Percentiles rank a stretch among this genome's conserved stretches.
phyloP scores from a whole-genome alignment of 2,888 invertebrate species.

The Eilema depressum region DNA sequence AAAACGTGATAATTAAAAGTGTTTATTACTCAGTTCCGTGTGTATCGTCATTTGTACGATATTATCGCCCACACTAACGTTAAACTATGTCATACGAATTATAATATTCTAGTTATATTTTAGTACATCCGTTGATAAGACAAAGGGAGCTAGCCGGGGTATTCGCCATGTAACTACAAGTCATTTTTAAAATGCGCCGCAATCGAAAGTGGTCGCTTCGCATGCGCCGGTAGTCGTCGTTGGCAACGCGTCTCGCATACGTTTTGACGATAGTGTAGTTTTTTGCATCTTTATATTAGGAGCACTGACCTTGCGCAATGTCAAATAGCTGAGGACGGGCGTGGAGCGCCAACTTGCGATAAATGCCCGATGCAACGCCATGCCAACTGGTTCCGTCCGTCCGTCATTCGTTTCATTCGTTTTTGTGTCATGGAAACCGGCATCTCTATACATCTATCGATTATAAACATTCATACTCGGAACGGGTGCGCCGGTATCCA shows the following conservation, averaged over 20 bases:
- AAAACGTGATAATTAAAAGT: conserved; percentile 38
- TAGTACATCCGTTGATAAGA: conserved; percentile 57
- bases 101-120: conserved; percentile 55
- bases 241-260: conserved; percentile 68
- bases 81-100: conserved; percentile 37
- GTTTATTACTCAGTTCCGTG: conserved; percentile 42
- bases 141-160: conserved; percentile 63
- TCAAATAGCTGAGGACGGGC: conserved; percentile 81
- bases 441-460: conserved; percentile 53
- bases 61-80: conserved; percentile 38
- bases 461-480: conserved; percentile 39
- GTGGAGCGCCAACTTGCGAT: conserved; percentile 67
- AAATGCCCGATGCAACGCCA: conserved; percentile 64
- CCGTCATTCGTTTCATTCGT: conserved; percentile 60
- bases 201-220: conserved; percentile 82
- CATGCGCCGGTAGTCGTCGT: conserved; percentile 68
- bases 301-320: conserved; percentile 86
- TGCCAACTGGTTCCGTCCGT: conserved; percentile 70
- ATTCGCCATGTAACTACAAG: conserved; percentile 53
- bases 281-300: conserved; percentile 85
- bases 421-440: conserved; percentile 68
- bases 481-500: conserved; percentile 15
- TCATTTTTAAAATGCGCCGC: conserved; percentile 65
- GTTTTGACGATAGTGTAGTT: conserved; percentile 58
- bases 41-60: conserved; percentile 29